Base-by-base conservation (phyloP, 2,113 vertebrate species). In the Laticauda colubrina region DNA sequence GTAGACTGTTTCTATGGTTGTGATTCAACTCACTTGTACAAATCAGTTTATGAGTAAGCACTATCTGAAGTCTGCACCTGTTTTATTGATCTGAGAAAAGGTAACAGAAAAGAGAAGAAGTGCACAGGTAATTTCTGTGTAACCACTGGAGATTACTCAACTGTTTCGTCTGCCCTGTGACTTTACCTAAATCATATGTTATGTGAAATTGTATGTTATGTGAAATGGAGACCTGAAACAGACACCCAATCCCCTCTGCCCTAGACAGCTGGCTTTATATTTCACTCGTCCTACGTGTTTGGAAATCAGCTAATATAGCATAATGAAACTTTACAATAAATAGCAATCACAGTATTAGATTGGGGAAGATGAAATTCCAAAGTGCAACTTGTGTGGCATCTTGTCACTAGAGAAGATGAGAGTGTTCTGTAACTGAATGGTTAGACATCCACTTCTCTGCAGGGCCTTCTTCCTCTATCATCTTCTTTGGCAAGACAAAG, bases 361-460 rank as follows among this genome's bases (percentile, higher is more conserved):
- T 48, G 51, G 56, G 55, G 12, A 94, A 43, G 34, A 21, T 8
- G 75, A 43, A 39, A 55, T 20, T 92, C 48, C 10, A 55, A 5
- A 23, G 91, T 64, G 53, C n/a, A 12, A 34, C 29, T 48, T 87
- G 26, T 89, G 45, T 45, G 45, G 11, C 24, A 45, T 11, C 3
- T 48, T 61, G 43, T 55, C 85, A 87, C 9, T 20, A 64, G 53
- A 59, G 29, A 15, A 92, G 61, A 93, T 5, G 85, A 39, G 34
- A 59, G 12, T 96, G 89, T 69, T 48, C 85, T 94, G 87, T 6
- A 69, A 26, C 64, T 87, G 81, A 92, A 2, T 85, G 54, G n/a
- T 92, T 1, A 34, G 29, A 92, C 7, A 11, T 10, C 24, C 10
- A 92, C 53, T 88, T 90, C 39, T 64, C 18, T 92, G 48, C 0